These are phyloP conservation scores for Apodemus speciosus DNA, from an alignment of 2,113 vertebrate genomes.

Conservation along the genomic window DNA sequence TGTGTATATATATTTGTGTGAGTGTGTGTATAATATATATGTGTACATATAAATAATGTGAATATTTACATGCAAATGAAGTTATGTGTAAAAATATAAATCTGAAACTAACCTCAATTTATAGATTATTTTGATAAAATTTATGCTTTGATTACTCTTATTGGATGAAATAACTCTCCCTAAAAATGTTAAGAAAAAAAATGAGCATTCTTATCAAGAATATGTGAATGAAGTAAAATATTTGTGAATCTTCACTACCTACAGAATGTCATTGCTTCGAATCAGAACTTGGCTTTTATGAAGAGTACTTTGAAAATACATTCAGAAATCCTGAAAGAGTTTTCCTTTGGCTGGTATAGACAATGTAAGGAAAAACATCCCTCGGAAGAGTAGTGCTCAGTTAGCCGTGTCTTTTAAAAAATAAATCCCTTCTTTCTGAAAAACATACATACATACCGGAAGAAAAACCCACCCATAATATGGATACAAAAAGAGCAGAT, in stretches of 20 bases:
- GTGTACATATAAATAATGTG: not conserved
- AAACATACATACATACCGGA: not conserved
- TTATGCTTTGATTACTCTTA: slow-evolving; percentile 35
- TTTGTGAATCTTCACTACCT: not conserved
- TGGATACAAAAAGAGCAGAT: not conserved
- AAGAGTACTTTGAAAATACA: not conserved
- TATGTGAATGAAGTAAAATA: not conserved
- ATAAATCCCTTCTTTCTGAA: not conserved
- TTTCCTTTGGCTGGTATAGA: not conserved
- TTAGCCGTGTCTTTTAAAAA: not conserved
- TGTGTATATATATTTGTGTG: too few species aligned
- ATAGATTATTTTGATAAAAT: not conserved
- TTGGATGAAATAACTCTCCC: not conserved
- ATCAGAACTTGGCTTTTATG: not conserved
- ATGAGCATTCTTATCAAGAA: not conserved
- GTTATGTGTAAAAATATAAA: not conserved
- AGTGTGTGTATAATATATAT: too few species aligned
- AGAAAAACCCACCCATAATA: not conserved
- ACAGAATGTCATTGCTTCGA: not conserved
- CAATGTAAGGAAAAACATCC: not conserved
- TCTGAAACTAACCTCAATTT: not conserved
- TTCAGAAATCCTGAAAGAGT: not conserved
- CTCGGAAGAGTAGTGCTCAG: not conserved
- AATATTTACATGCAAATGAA: not conserved
- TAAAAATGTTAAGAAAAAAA: not conserved